phyloP scores from a whole-genome alignment of 1,140 invertebrate genomes.

The Diachasmimorpha longicaudata region DNA sequence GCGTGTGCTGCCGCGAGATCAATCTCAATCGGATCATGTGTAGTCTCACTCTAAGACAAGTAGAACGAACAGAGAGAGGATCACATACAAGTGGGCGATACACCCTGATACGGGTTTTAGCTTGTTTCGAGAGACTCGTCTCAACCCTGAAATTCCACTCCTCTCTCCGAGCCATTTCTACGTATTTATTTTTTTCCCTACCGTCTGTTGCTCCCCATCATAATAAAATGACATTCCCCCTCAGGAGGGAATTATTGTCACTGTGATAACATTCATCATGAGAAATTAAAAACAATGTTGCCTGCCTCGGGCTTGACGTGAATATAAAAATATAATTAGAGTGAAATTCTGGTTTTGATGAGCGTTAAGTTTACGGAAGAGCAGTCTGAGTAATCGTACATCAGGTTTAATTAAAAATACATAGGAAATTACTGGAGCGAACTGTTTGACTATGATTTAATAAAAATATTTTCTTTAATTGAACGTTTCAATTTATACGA shows the following conservation, averaged over 20 bases:
- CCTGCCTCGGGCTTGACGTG: not conserved
- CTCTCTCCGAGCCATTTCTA: not conserved
- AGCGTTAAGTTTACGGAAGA: too few species aligned
- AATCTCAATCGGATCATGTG: conserved; percentile 30
- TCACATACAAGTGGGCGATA: conserved; percentile 8
- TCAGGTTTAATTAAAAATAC: too few species aligned
- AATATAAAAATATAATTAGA: not conserved
- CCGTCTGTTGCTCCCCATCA: not conserved
- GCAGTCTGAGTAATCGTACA: too few species aligned
- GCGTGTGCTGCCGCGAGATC: conserved; percentile 25
- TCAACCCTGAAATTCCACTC: not conserved
- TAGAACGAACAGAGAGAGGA: not conserved
- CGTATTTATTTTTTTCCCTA: not conserved
- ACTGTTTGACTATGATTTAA: too few species aligned
- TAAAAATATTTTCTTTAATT: too few species aligned
- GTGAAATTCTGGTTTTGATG: too few species aligned
- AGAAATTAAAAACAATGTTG: not conserved
- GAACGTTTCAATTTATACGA: too few species aligned
- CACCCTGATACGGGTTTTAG: not conserved
- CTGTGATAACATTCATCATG: not conserved
- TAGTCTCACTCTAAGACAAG: conserved; percentile 16
- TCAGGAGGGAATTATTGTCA: not conserved
- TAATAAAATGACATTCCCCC: not conserved
- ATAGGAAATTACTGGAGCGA: too few species aligned
- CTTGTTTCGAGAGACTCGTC: not conserved